Evolutionary conservation across 2,888 invertebrate genomes (phyloP).

Genomic region (Caenorhabditis sinica): DNA sequence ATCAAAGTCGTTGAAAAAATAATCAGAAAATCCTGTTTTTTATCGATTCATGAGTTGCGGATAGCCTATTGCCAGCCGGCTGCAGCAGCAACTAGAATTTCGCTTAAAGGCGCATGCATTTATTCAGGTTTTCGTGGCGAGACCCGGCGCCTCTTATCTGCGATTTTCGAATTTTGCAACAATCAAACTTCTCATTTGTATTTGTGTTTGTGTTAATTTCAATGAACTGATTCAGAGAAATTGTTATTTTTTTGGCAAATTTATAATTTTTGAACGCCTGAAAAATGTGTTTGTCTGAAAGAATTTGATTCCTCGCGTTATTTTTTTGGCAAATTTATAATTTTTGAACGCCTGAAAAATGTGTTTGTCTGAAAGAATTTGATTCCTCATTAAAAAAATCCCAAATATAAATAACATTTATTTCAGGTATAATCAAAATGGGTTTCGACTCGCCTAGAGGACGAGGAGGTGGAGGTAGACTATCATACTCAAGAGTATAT

Average conservation of each 20-base stretch:
- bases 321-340: no score
- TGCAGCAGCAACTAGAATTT: conserved; percentile 11
- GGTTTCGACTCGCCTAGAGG: conserved; percentile 75
- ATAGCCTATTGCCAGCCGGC: conserved; percentile 17
- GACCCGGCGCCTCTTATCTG: conserved; percentile 53
- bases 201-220: background rate
- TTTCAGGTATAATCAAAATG: conserved; percentile 63
- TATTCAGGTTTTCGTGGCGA: conserved; percentile 42
- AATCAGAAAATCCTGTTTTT: conserved; percentile 44
- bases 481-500: background rate
- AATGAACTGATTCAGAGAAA: no score
- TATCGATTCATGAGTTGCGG: conserved; percentile 32
- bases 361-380: background rate
- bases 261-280: no score
- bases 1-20: background rate
- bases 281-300: background rate
- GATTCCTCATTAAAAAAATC: background rate
- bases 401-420: background rate
- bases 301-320: background rate
- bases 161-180: conserved; percentile 53
- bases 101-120: conserved; percentile 60
- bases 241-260: no score
- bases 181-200: background rate
- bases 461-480: conserved; percentile 64
- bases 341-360: background rate